Evolutionary conservation across 2,888 invertebrate genomes (phyloP), one percentile per base, ranked within the genome.

Genomic region (Encarsia formosa): DNA sequence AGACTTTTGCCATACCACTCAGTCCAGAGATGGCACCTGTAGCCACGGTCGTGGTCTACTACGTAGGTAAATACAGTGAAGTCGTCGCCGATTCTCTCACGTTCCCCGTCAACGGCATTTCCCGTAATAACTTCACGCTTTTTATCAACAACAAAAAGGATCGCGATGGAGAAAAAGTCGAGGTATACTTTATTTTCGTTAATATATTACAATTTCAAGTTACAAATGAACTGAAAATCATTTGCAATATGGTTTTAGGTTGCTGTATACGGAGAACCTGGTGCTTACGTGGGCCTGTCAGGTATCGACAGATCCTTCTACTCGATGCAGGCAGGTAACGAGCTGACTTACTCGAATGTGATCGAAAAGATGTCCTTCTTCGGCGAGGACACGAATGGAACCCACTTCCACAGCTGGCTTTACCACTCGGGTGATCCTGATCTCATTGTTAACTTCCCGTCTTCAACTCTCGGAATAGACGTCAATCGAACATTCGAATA

Each of bases 31-130:
- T 92, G 91, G 90, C 96, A 8, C 97, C 97, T 0, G 88, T 88
- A 20, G 87, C 95, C 13, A 93, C 94, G 0, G 82, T 92, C 29
- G 83, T 95, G 18, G 91, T 91, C 42, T 97, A 94, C 83, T 85
- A 88, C 70, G 83, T 93, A 1, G 86, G 86, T 5, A 82, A 82
- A 13, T 85, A 87, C 61, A 93, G 91, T 0, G 88, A 88, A 65
- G 87, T 96, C 42, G 83, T 94, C 1, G 91, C 91, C 0, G 97
- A 97, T 77, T 90, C 92, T 52, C 78, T 97, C 52, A 95, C 95
- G n/a, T 94, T 96, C 79, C 93, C 94, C 0, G 95, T 97, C 22
- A 93, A 96, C 75, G 95, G 95, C 54, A 91, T 96, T 61, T 90
- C 93, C 1, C 76, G 92, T 54, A 95, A 97, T 72, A 92, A 94